Evolutionary conservation across 2,113 vertebrate genomes (phyloP).

Genomic region (Bambusicola thoracicus): DNA sequence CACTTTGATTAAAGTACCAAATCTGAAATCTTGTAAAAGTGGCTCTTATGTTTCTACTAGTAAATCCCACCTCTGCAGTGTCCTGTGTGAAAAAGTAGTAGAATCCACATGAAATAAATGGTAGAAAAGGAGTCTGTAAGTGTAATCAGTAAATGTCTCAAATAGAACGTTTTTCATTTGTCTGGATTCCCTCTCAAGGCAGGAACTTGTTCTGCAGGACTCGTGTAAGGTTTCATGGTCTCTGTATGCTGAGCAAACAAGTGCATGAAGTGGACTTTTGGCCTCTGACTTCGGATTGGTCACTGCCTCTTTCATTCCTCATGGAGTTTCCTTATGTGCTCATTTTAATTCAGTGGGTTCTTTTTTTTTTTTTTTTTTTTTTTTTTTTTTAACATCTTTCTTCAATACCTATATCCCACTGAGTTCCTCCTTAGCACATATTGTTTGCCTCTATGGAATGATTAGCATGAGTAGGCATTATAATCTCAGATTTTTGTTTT

Average conservation of each 20-base stretch:
- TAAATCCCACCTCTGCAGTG: neutral
- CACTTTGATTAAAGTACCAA: neutral
- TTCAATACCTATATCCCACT: neutral
- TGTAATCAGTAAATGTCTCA: neutral
- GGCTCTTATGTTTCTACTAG: neutral
- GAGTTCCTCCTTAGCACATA: neutral
- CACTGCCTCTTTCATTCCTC: neutral
- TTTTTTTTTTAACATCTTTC: neutral
- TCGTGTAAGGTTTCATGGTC: rapidly evolving
- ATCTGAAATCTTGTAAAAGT: neutral
- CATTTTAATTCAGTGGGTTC: neutral
- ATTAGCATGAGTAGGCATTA: neutral
- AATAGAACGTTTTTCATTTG: neutral
- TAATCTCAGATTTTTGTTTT: neutral
- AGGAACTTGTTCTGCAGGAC: neutral
- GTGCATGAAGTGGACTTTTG: neutral
- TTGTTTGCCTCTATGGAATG: neutral
- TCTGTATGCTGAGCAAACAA: neutral
- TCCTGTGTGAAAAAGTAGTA: neutral
- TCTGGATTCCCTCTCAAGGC: neutral
- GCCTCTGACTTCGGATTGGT: neutral
- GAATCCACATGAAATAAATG: neutral
- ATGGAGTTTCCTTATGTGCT: neutral
- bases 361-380: neutral
- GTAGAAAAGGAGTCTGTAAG: neutral